Conservation (phyloP, 2,113 vertebrate genomes). For the Odocoileus hemionus region DNA sequence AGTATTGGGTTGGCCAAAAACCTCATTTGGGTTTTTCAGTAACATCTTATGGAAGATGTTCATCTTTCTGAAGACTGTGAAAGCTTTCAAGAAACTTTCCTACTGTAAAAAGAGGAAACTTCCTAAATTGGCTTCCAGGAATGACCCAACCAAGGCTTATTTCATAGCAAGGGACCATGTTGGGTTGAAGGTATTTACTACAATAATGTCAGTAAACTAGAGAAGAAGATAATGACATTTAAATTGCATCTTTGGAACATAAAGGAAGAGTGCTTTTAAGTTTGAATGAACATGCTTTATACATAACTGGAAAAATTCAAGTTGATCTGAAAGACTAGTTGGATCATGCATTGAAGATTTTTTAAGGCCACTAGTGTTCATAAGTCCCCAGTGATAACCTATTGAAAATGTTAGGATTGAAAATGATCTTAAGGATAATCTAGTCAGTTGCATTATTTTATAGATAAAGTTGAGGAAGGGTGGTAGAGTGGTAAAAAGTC, state of each 20-base stretch:
- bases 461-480: slow-evolving; percentile 1
- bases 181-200: not conserved
- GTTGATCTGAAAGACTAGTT: not conserved
- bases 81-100: not conserved
- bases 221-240: slow-evolving; percentile 25
- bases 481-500: not conserved
- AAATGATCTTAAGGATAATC: not conserved
- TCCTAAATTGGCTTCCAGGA: not conserved
- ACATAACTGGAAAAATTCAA: not conserved
- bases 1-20: not conserved
- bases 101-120: not conserved
- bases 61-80: not conserved
- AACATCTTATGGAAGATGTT: not conserved
- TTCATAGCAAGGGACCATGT: not conserved
- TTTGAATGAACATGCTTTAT: not conserved
- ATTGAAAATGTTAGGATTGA: not conserved
- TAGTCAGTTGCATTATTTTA: not conserved
- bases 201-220: not conserved
- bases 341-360: not conserved
- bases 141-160: not conserved
- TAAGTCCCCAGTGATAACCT: not conserved
- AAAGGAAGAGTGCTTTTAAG: not conserved
- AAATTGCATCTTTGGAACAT: slow-evolving; percentile 10
- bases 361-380: not conserved
- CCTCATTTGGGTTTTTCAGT: not conserved